Conservation (phyloP, 53 echinoderm and acorn worm genomes). For the Glandiceps talaboti region DNA sequence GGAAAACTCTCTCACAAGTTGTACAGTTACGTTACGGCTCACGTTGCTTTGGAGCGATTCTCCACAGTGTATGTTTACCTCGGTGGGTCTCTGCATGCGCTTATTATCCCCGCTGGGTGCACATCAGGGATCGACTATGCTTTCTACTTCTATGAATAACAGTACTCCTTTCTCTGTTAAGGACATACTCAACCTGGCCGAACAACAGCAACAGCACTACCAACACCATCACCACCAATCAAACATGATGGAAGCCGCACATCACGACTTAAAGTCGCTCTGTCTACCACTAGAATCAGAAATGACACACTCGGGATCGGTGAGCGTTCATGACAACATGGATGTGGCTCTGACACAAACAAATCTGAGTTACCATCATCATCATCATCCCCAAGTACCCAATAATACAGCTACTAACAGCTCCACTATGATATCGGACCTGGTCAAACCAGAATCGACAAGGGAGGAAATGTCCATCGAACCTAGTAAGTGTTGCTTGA, state of each 20-base stretch:
- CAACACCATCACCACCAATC: background rate
- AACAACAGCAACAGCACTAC: conserved; percentile 28
- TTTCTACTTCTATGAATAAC: conserved; percentile 18
- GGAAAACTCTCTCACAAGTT: background rate
- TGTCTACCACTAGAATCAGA: background rate
- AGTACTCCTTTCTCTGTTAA: conserved; percentile 55
- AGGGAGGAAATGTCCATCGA: background rate
- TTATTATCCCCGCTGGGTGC: background rate
- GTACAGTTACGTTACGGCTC: background rate
- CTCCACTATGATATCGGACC: background rate
- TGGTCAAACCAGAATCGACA: background rate
- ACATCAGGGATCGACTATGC: background rate
- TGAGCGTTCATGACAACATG: background rate
- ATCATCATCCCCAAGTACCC: background rate
- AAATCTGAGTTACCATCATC: background rate
- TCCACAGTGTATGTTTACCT: background rate
- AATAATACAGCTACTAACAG: background rate
- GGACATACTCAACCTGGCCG: conserved; percentile 48
- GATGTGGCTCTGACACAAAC: background rate
- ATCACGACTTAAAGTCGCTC: background rate
- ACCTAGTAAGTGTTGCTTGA: background rate
- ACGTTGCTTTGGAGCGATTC: background rate
- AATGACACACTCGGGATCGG: background rate
- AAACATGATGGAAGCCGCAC: background rate
- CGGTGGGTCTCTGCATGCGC: background rate